These are phyloP conservation scores for Biston stratarius DNA, from an alignment of 2,888 invertebrate genomes.

Conservation along the genomic window DNA sequence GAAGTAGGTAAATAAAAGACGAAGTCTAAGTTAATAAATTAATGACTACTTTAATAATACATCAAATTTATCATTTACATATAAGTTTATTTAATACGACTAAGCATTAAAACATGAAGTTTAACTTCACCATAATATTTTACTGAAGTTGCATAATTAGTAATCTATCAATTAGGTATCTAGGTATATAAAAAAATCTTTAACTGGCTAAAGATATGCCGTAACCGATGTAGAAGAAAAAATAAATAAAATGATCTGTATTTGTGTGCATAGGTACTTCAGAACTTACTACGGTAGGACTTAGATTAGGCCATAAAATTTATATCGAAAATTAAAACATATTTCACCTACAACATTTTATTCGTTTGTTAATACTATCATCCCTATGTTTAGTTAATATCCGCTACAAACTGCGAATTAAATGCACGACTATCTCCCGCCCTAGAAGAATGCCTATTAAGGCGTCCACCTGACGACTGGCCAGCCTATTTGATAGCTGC, in stretches of 20 bases:
- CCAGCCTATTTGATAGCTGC: conserved; percentile 43
- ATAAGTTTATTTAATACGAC: conserved; percentile 42
- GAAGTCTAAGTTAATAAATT: conserved; percentile 61
- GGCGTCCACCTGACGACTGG: conserved; percentile 57
- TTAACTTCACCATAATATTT: conserved; percentile 67
- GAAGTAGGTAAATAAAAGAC: conserved; percentile 54
- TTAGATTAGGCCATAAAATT: conserved; percentile 63
- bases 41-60: conserved; percentile 78
- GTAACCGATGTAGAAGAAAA: conserved; percentile 62
- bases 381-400: conserved; percentile 66
- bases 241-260: conserved; percentile 24
- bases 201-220: conserved; percentile 60
- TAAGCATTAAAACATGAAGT: conserved; percentile 68
- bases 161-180: conserved; percentile 46
- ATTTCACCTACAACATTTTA: conserved; percentile 46
- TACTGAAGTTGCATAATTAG: conserved; percentile 52
- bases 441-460: conserved; percentile 55
- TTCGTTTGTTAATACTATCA: conserved; percentile 56
- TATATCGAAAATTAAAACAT: conserved; percentile 48
- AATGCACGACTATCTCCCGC: conserved; percentile 76
- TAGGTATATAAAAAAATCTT: not conserved
- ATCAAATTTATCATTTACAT: conserved; percentile 78
- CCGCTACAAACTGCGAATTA: conserved; percentile 78
- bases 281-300: conserved; percentile 4
- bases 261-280: conserved; percentile 6